Percentiles rank a stretch among this genome's conserved stretches.
Conservation (phyloP, 1,140 invertebrate genomes). For the Hyles euphorbiae region DNA sequence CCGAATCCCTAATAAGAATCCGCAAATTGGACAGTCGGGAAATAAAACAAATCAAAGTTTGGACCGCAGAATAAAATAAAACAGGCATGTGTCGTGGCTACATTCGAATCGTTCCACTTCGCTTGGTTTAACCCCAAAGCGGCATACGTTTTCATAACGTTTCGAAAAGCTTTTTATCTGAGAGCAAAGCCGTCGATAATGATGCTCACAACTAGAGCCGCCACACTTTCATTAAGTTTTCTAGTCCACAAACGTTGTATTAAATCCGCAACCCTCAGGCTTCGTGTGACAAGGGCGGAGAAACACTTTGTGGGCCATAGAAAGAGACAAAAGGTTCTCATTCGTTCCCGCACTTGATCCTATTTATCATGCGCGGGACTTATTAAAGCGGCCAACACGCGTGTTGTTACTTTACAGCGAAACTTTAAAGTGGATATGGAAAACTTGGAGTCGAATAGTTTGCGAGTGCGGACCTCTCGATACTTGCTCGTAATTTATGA, state of each 20-base stretch:
- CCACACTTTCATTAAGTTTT: conserved; percentile 68
- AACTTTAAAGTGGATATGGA: conserved; percentile 52
- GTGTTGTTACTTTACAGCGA: conserved; percentile 45
- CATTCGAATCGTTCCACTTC: conserved; percentile 35
- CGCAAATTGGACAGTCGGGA: neutral
- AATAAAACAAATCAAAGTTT: conserved; percentile 10
- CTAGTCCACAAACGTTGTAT: conserved; percentile 49
- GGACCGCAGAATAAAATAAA: conserved; percentile 19
- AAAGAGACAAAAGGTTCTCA: conserved; percentile 34
- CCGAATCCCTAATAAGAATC: too few species aligned
- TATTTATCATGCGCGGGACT: conserved; percentile 65
- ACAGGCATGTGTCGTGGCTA: conserved; percentile 17
- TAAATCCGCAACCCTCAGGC: conserved; percentile 48
- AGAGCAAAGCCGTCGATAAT: conserved; percentile 60
- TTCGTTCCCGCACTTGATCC: conserved; percentile 50
- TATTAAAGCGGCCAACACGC: conserved; percentile 68
- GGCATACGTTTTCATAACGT: conserved; percentile 59
- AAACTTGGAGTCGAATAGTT: conserved; percentile 37
- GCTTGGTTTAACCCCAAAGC: conserved; percentile 44
- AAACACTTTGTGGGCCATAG: conserved; percentile 22
- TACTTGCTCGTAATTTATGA: neutral
- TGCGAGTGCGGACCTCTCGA: conserved; percentile 1
- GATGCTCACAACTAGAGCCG: conserved; percentile 43
- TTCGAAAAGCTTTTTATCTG: conserved; percentile 57
- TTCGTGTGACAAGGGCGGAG: conserved; percentile 23